Evolutionary conservation across 2,888 invertebrate genomes (phyloP).

Genomic region (Thecocarcelia acutangulata): DNA sequence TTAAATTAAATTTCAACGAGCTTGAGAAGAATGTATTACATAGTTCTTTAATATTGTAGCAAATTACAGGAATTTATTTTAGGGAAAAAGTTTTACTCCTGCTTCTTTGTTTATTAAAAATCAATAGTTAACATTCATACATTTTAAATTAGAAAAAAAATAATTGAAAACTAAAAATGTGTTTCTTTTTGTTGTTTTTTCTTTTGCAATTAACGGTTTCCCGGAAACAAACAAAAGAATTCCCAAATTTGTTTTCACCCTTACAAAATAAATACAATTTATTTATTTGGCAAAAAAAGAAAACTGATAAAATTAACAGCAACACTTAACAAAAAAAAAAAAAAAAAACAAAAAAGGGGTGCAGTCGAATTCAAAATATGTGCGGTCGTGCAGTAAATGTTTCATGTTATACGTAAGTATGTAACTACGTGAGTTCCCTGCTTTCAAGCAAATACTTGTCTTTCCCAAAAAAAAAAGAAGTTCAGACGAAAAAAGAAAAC

Average conservation of each 20-base stretch:
- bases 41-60: no score
- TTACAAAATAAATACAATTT: background rate
- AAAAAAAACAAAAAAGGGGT: no score
- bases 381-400: slow-evolving; percentile 67
- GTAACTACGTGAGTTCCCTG: slow-evolving; percentile 49
- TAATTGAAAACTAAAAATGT: background rate
- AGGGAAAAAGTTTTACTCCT: no score
- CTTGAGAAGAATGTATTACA: no score
- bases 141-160: no score
- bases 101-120: no score
- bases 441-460: slow-evolving; percentile 38
- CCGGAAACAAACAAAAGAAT: background rate
- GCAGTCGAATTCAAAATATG: slow-evolving; percentile 58
- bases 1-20: no score
- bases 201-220: background rate
- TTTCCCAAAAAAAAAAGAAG: slow-evolving; percentile 6
- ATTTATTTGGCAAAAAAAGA: slow-evolving; percentile 36
- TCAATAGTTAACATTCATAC: no score
- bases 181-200: background rate
- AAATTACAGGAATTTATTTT: no score
- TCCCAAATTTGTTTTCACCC: slow-evolving; percentile 7
- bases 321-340: slow-evolving; percentile 51
- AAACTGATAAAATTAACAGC: slow-evolving; percentile 39
- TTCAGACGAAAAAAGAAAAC: slow-evolving; percentile 5
- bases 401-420: no score